Evolutionary conservation across 2,113 vertebrate genomes (phyloP), one percentile per base, ranked within the genome.

Genomic region (Panthera tigris): DNA sequence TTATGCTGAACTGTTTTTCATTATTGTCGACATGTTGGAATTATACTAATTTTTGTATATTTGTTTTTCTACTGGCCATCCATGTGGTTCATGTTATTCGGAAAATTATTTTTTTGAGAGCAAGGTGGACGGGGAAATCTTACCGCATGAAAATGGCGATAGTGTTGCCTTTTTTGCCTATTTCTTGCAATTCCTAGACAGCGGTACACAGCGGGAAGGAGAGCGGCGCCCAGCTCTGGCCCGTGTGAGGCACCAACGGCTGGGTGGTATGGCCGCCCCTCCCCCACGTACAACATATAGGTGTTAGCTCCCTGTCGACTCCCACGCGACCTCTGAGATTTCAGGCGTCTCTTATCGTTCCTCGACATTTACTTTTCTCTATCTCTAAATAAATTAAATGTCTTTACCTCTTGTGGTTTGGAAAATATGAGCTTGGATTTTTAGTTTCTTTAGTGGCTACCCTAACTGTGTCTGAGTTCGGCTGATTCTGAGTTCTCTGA

Each of bases 261-360:
- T 45, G 25, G 16, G 39, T 27, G 3, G 39, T 1, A 14, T 1
- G 39, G 25, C 39, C 39, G 19, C 7, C 25, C 13, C 1, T 25
- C 2, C 25, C 41, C 25, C 73, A 5, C 1, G 12, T 6, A 14
- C 39, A 74, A 5, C 14, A 4, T 4, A 16, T 0, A 3, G 25
- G 39, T 41, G 2, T 45, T 4, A 16, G n/a, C 41, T 71, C 71
- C 18, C 79, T 8, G 10, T 0, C 7, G 29, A 33, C 13, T 10
- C 36, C 18, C 16, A 31, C 7, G 9, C 15, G 41, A 71, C 39
- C 33, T 71, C 71, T 14, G 6, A 71, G 15, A 19, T 74, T 63
- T 21, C 63, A n/a, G 27, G 11, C 29, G 0, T 39, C 55, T 39
- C 31, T 93, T 23, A 19, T 14, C 16, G 2, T 23, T 73, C 23